Percentiles rank a stretch among this genome's conserved stretches.
These are phyloP conservation scores for Strigamia crassipes DNA, from an alignment of 2,888 invertebrate species.

Conservation along the genomic window DNA sequence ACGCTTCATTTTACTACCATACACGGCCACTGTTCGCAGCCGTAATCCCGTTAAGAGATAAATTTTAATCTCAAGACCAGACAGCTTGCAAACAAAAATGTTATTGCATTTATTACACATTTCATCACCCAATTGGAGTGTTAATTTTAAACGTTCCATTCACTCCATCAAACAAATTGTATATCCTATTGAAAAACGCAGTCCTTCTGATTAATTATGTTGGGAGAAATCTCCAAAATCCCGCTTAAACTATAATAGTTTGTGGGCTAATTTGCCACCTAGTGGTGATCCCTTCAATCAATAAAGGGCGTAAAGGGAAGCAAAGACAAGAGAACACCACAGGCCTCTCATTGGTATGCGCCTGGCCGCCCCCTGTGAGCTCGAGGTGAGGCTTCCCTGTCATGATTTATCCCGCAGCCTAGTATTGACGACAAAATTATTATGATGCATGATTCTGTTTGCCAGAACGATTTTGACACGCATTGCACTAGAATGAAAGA, in stretches of 20 bases:
- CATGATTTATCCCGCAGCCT: conserved; percentile 35
- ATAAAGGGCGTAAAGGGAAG: conserved; percentile 18
- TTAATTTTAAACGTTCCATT: not conserved
- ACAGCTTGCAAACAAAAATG: too few species aligned
- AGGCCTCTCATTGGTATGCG: conserved; percentile 28
- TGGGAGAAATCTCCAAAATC: conserved; percentile 7
- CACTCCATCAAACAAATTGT: not conserved
- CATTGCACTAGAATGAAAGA: not conserved
- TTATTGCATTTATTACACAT: too few species aligned
- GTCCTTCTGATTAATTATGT: conserved; percentile 15
- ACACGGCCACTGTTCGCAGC: not conserved
- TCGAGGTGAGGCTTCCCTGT: conserved; percentile 29
- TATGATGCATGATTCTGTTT: conserved; percentile 40
- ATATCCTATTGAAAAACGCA: not conserved
- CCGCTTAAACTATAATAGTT: conserved; percentile 33
- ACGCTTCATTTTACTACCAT: not conserved
- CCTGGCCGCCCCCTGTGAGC: conserved; percentile 39
- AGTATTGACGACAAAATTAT: conserved; percentile 38
- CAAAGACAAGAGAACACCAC: conserved; percentile 40
- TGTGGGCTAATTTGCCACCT: conserved; percentile 42
- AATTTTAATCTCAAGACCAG: not conserved
- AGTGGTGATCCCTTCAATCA: conserved; percentile 38
- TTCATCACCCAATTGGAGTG: not conserved
- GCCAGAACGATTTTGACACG: conserved; percentile 30
- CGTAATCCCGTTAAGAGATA: not conserved